Base-by-base conservation (phyloP, 1,140 invertebrate species). In the Psilanteris sp. region DNA sequence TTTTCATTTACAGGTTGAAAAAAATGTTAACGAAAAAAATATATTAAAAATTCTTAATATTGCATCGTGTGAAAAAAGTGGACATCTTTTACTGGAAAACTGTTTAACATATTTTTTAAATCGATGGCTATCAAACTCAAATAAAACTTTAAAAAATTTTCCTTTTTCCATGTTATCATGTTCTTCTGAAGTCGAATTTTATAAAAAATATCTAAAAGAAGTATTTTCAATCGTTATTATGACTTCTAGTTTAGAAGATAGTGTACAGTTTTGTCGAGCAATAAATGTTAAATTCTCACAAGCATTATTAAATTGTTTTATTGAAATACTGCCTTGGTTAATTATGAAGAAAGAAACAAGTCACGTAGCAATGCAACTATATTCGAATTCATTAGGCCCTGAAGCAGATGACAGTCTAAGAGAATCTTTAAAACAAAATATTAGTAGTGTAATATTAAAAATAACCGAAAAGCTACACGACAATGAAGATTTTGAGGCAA, bases 391-490 rank as follows among this genome's bases (percentile, higher is more conserved):
- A 10, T 36, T 73, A 8, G 67, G 67, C 15, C 7, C 67, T 1
- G n/a, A 50, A 6, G 59, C 52, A 0, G 34, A 44, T 3, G 32
- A 37, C 2, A 59, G 13, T 64, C 37, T 76, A 8, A 37, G 41
- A n/a, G n/a, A 70, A 24, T 64, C 41, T 27, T 20, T 70, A 11
- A 41, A 16, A 31, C 6, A 41, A 24, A 70, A 70, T 26, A 8
- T 64, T 0, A 36, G 18, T 8, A 57, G 6, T 24, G 39, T 64
- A 24, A 5, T 75, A 0, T 7, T 68, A n/a, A 62, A 55, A 24
- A 57, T 75, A 13, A 64, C 41, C n/a, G 62, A 68, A 34, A 75
- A 68, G 9, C 44, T 75, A n/a, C 61, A 75, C 5, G 72, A 75
- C 31, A 20, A 14, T 13, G 48, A 50, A 0, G 39, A 75, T 18